phyloP scores from a whole-genome alignment of 2,888 invertebrate species.

The Sinhomidia bicolor region DNA sequence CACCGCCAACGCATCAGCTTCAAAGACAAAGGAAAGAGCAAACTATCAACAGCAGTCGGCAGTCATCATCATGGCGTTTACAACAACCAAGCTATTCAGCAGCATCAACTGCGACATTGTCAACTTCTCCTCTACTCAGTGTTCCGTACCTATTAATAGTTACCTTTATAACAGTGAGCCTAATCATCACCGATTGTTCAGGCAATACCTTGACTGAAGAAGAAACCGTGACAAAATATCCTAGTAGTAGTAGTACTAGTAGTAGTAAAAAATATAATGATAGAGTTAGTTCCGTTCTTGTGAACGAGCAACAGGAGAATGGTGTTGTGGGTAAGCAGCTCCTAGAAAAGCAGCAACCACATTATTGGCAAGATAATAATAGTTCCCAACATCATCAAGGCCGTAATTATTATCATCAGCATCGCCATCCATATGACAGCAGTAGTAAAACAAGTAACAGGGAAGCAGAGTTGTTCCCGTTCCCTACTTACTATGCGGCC shows the following conservation, averaged over 20 bases:
- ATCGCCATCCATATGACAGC: slow-evolving; percentile 23
- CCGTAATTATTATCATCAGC: slow-evolving; percentile 50
- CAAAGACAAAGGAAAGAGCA: slow-evolving; percentile 26
- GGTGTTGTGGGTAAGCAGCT: slow-evolving; percentile 18
- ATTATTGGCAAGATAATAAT: slow-evolving; percentile 23
- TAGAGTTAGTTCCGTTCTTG: slow-evolving; percentile 8
- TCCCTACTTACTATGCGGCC: slow-evolving; percentile 79
- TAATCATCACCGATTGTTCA: slow-evolving; percentile 48
- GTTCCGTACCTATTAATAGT: slow-evolving; percentile 60
- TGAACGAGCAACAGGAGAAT: slow-evolving; percentile 33
- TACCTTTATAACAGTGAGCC: slow-evolving; percentile 55
- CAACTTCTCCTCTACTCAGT: slow-evolving; percentile 28
- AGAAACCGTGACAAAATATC: slow-evolving; percentile 47
- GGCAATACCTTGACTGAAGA: slow-evolving; percentile 31
- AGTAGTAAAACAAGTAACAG: slow-evolving; percentile 54
- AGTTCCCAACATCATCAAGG: slow-evolving; percentile 55
- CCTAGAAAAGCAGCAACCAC: slow-evolving; percentile 24
- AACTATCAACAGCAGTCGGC: not conserved
- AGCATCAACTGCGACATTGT: slow-evolving; percentile 1
- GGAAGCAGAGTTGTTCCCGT: slow-evolving; percentile 57
- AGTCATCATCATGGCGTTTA: slow-evolving; percentile 32
- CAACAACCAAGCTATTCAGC: slow-evolving; percentile 11
- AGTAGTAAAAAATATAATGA: slow-evolving; percentile 2
- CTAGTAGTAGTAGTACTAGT: slow-evolving; percentile 21
- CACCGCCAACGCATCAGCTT: not conserved